Conservation (phyloP, 1,140 invertebrate species). For the Eupristina koningsbergeri region DNA sequence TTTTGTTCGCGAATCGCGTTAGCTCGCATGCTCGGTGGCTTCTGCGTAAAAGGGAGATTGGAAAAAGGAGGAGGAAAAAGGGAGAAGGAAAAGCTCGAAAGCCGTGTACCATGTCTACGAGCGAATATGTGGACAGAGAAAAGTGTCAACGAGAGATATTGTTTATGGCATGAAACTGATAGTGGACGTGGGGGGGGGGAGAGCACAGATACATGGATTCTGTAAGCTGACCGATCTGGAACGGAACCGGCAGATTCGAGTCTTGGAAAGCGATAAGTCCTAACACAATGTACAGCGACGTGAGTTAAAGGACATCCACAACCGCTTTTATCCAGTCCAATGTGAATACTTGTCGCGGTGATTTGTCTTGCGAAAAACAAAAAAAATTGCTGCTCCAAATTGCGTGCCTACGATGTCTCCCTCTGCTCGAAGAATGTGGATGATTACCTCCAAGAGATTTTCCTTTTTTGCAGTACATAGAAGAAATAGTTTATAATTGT, state of each 20-base stretch:
- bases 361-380: background rate
- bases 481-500: too few relatives aligned
- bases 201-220: constrained; percentile 56
- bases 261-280: constrained; percentile 46
- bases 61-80: background rate
- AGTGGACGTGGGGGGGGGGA: constrained; percentile 44
- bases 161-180: constrained; percentile 38
- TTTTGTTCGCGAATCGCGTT: constrained; percentile 36
- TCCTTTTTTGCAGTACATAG: too few relatives aligned
- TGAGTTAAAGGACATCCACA: constrained; percentile 4
- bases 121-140: background rate
- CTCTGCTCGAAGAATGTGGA: background rate
- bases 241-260: constrained; percentile 51
- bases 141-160: constrained; percentile 38
- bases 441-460: too few relatives aligned
- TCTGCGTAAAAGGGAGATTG: background rate
- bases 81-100: background rate
- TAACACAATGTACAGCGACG: constrained; percentile 8
- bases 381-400: background rate
- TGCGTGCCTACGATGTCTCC: background rate
- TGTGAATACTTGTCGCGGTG: constrained; percentile 13
- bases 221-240: constrained; percentile 54
- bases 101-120: background rate
- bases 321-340: constrained; percentile 18
- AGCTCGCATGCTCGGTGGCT: constrained; percentile 17